Percentiles rank a stretch among this genome's conserved stretches.
phyloP scores from a whole-genome alignment of 1,140 invertebrate species.

The Potamilus streckersoni region DNA sequence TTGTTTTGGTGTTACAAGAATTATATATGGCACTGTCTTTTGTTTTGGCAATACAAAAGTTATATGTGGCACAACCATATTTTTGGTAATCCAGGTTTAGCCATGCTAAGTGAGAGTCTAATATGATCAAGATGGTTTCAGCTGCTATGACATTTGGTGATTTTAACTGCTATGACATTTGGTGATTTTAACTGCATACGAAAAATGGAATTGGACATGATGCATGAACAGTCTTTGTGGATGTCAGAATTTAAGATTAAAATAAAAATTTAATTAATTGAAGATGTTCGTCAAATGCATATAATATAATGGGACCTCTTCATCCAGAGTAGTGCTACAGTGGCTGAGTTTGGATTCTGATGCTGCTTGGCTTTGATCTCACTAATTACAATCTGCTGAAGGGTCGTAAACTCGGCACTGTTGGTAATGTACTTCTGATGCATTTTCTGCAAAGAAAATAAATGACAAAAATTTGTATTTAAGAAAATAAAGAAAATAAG shows the following conservation, averaged over 20 bases:
- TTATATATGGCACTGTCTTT: too few species aligned
- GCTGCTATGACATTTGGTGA: not conserved
- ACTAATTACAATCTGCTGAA: slow-evolving; percentile 63
- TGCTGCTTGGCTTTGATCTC: slow-evolving; percentile 58
- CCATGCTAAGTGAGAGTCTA: not conserved
- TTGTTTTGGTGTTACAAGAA: too few species aligned
- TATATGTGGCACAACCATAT: too few species aligned
- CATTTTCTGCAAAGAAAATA: slow-evolving; percentile 61
- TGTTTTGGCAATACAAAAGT: too few species aligned
- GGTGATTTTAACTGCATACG: too few species aligned
- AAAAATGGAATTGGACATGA: not conserved
- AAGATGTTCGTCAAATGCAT: not conserved
- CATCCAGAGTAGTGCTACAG: slow-evolving; percentile 65
- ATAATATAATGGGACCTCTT: slow-evolving; percentile 56
- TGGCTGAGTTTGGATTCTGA: slow-evolving; percentile 60
- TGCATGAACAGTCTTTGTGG: not conserved
- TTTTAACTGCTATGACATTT: too few species aligned
- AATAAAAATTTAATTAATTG: not conserved
- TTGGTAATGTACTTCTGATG: slow-evolving; percentile 60
- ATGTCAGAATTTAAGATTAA: not conserved
- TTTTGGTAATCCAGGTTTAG: not conserved
- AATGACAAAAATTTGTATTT: not conserved
- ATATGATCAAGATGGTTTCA: not conserved
- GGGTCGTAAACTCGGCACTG: slow-evolving; percentile 47
- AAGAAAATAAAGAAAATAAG: not conserved